Evolutionary conservation across 2,888 invertebrate species (phyloP).

Genomic region (Hipparchia semele): DNA sequence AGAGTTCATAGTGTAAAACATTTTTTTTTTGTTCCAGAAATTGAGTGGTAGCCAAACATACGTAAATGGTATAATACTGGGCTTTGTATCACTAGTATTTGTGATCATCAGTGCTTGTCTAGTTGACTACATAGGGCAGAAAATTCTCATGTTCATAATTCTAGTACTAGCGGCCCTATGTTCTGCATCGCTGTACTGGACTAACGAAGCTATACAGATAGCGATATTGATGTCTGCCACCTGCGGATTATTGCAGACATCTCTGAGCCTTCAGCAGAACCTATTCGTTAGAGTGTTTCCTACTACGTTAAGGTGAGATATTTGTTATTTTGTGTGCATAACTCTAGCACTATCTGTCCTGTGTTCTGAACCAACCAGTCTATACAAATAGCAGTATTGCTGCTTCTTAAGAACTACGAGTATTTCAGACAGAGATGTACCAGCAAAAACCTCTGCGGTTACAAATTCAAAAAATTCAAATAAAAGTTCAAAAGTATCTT

Average conservation of each 20-base stretch:
- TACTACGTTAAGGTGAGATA: conserved; percentile 55
- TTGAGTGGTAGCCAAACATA: conserved; percentile 57
- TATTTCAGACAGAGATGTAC: too few species aligned
- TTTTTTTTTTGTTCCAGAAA: conserved; percentile 47
- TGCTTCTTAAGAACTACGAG: too few species aligned
- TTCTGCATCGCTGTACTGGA: conserved; percentile 54
- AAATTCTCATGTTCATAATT: conserved; percentile 49
- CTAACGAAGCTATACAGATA: conserved; percentile 52
- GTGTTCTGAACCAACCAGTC: too few species aligned
- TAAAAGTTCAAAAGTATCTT: too few species aligned
- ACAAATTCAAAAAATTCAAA: too few species aligned
- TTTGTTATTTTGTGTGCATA: not conserved
- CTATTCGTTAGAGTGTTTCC: conserved; percentile 58
- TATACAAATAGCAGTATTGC: too few species aligned
- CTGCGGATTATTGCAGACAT: conserved; percentile 55
- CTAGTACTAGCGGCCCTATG: conserved; percentile 48
- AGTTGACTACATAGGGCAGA: conserved; percentile 53
- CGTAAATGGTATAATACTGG: conserved; percentile 55
- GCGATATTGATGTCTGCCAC: conserved; percentile 55
- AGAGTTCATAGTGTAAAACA: too few species aligned
- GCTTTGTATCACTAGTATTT: conserved; percentile 48
- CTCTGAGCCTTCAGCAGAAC: conserved; percentile 53
- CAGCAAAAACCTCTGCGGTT: too few species aligned
- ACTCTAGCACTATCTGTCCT: too few species aligned
- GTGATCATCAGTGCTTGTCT: conserved; percentile 49